Base-by-base conservation (phyloP, 2,797 vertebrate species). In the Ispidina picta region DNA sequence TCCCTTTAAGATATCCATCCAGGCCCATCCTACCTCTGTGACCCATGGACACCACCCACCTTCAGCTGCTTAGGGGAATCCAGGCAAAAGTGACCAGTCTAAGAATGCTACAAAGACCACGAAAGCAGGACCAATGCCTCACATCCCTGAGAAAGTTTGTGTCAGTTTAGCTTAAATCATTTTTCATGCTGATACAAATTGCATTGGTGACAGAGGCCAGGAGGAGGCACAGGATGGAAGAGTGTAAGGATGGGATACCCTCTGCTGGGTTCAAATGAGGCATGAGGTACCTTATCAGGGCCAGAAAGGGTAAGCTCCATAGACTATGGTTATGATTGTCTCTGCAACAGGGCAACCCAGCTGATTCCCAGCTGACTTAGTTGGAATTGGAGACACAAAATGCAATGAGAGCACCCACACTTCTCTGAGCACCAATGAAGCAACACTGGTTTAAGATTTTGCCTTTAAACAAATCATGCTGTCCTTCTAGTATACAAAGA, bases 41-140 rank as follows among this genome's bases (percentile, higher is more conserved):
- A 21, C 39, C 23, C 2, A 1, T 1, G 0, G 23, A 39, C 33
- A 54, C 22, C 41, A 37, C 39, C 26, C 41, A 37, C n/a, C 62
- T 31, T 29, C 33, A 29, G 25, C 41, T 43, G 31, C 37, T 49
- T 18, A 20, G 33, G 7, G 22, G 33, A 12, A 28, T 21, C n/a
- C 28, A 25, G 13, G 22, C 46, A 26, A 35, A 54, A 78, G 15
- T n/a, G 20, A 16, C 12, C 25, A 26, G 41, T 6, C 51, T 22
- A 6, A 26, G 49, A 13, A 12, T 4, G 28, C 18, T 63, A 33
- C 28, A 55, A 35, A 49, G 25, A 23, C 15, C 51, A 25, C 2
- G 1, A 33, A 1, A 41, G 52, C 8, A 28, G 26, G 31, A 65
- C 54, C 63, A 48, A 28, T 8, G 26, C 31, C 64, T 74, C n/a